phyloP scores from a whole-genome alignment of 1,140 invertebrate genomes.

The Drosophila tropicalis region DNA sequence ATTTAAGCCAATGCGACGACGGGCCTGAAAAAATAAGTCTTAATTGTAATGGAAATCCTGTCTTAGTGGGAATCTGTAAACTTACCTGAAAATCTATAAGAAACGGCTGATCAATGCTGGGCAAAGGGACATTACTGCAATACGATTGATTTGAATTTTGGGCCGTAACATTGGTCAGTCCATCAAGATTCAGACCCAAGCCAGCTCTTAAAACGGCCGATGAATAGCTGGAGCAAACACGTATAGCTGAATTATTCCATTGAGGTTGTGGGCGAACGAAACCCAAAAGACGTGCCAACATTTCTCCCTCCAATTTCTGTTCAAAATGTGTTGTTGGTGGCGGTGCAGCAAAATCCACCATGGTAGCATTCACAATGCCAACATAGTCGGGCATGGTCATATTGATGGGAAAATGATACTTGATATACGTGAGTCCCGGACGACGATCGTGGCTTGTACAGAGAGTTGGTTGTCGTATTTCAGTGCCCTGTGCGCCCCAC shows the following conservation, averaged over 20 bases:
- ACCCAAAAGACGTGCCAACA: conserved; percentile 90
- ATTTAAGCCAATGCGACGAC: conserved; percentile 77
- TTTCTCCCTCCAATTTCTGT: conserved; percentile 87
- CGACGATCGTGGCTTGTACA: conserved; percentile 91
- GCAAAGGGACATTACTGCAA: conserved; percentile 86
- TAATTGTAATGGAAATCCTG: too few species aligned
- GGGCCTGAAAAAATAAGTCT: too few species aligned
- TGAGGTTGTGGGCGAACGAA: conserved; percentile 90
- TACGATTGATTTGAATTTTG: conserved; percentile 87
- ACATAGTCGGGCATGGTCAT: conserved; percentile 93
- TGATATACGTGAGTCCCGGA: conserved; percentile 94
- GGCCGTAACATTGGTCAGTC: conserved; percentile 86
- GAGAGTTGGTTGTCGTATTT: conserved; percentile 89
- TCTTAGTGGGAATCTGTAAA: too few species aligned
- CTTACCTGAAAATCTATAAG: conserved; percentile 87
- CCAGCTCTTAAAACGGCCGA: conserved; percentile 85
- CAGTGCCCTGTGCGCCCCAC: conserved; percentile 94
- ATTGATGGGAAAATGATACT: conserved; percentile 93
- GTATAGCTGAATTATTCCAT: conserved; percentile 88
- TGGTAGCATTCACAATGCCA: conserved; percentile 92
- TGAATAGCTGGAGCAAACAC: conserved; percentile 90
- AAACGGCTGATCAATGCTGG: conserved; percentile 84
- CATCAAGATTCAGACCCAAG: conserved; percentile 65
- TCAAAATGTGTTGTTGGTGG: conserved; percentile 87
- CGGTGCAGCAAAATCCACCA: conserved; percentile 89